These are phyloP conservation scores for Pluvianellus socialis DNA, from an alignment of 2,113 vertebrate genomes.

Conservation along the genomic window DNA sequence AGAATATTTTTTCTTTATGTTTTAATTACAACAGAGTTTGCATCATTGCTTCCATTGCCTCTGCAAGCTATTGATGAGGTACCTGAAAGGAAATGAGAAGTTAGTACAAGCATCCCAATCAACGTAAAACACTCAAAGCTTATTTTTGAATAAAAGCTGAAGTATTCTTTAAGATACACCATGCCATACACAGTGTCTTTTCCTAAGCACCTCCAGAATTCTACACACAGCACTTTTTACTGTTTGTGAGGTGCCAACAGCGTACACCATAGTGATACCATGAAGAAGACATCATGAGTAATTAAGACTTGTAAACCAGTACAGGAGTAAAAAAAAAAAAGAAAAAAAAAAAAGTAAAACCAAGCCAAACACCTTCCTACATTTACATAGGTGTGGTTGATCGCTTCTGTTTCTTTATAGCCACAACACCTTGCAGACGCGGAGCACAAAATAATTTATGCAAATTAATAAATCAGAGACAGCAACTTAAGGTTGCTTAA, in stretches of 20 bases:
- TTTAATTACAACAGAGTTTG: conserved; percentile 29
- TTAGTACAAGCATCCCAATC: neutral
- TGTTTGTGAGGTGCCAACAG: neutral
- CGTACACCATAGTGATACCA: neutral
- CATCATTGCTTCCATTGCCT: conserved; percentile 43
- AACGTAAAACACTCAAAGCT: neutral
- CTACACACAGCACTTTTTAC: neutral
- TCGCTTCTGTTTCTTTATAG: neutral
- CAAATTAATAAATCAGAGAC: neutral
- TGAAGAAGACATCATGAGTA: neutral
- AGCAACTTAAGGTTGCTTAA: neutral
- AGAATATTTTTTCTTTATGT: neutral
- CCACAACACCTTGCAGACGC: fast-evolving
- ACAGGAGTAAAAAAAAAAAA: neutral
- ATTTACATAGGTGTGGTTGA: neutral
- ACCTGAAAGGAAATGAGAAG: conserved; percentile 28
- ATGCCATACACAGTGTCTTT: fast-evolving
- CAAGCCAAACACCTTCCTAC: neutral
- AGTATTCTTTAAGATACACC: neutral
- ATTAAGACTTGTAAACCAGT: neutral
- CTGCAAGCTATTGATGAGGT: neutral
- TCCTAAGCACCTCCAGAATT: neutral
- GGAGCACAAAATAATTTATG: neutral
- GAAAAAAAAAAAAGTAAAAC: neutral
- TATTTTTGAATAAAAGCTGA: neutral